phyloP scores from a whole-genome alignment of 2,888 invertebrate genomes.

The Meiosimyza decipiens region DNA sequence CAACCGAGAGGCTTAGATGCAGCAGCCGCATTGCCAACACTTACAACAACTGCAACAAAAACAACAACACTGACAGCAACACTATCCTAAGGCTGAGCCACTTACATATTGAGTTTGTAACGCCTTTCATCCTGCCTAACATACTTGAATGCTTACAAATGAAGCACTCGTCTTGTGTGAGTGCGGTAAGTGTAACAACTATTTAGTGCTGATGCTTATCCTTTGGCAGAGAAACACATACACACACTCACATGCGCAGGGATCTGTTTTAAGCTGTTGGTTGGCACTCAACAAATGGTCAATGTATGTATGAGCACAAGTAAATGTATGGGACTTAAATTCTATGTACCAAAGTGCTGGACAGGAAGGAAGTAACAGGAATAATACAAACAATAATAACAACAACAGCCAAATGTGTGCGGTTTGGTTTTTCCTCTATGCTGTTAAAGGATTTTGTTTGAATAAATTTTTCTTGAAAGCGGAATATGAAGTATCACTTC shows the following conservation, averaged over 20 bases:
- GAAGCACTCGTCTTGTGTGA: constrained; percentile 8
- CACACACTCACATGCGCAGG: neutral
- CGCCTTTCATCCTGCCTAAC: no score
- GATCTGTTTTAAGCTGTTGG: constrained; percentile 22
- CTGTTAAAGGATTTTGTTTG: no score
- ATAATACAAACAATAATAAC: constrained; percentile 6
- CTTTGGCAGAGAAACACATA: neutral
- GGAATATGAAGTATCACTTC: no score
- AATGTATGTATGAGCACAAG: neutral
- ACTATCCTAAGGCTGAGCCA: neutral
- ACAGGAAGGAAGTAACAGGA: constrained; percentile 6
- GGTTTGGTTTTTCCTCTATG: neutral
- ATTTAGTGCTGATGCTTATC: constrained; percentile 25
- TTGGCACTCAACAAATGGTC: neutral
- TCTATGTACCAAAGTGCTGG: neutral
- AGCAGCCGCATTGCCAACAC: constrained; percentile 16
- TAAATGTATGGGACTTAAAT: neutral
- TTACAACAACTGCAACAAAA: no score
- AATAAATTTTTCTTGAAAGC: no score
- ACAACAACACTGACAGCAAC: neutral
- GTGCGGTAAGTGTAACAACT: constrained; percentile 19
- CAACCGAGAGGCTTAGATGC: neutral
- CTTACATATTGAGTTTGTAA: no score
- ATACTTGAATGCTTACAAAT: neutral
- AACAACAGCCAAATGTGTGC: constrained; percentile 8